Evolutionary conservation across 2,113 vertebrate genomes (phyloP).

Genomic region (Macaca mulatta): DNA sequence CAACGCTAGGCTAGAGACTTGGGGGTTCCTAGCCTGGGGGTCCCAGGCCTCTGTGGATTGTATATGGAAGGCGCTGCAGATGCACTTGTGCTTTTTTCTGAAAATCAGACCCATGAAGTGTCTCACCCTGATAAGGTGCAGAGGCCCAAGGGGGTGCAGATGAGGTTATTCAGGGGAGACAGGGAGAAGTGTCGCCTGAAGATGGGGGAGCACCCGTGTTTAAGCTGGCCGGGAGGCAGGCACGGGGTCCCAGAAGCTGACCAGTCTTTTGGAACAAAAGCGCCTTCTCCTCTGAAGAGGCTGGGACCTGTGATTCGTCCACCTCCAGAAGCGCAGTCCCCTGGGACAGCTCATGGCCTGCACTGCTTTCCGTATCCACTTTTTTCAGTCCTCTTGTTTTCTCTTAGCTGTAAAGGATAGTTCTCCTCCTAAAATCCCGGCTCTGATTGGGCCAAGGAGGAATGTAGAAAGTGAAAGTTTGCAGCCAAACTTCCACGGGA

Average conservation of each 20-base stretch:
- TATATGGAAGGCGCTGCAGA: not conserved
- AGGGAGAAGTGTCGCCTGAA: not conserved
- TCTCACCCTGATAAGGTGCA: too few relatives aligned
- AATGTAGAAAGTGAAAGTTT: not conserved
- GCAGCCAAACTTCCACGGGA: not conserved
- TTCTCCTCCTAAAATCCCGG: not conserved
- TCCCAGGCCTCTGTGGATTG: not conserved
- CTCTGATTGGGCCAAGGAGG: not conserved
- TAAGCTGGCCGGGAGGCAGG: not conserved
- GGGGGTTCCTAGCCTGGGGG: not conserved
- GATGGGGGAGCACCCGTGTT: not conserved
- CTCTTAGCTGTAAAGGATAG: not conserved
- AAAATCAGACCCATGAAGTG: not conserved
- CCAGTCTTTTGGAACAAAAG: constrained; percentile 6
- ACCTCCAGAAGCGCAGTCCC: not conserved
- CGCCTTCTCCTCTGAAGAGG: not conserved
- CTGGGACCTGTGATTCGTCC: not conserved
- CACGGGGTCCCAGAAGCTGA: not conserved
- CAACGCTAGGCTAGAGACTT: not conserved
- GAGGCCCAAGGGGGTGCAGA: too few relatives aligned
- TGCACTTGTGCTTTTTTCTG: not conserved
- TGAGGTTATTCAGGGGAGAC: not conserved
- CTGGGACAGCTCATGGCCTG: not conserved
- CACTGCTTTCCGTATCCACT: not conserved
- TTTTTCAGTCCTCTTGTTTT: not conserved